Base-by-base conservation (phyloP, 1,140 invertebrate species). In the Neoseiulus cucumeris region DNA sequence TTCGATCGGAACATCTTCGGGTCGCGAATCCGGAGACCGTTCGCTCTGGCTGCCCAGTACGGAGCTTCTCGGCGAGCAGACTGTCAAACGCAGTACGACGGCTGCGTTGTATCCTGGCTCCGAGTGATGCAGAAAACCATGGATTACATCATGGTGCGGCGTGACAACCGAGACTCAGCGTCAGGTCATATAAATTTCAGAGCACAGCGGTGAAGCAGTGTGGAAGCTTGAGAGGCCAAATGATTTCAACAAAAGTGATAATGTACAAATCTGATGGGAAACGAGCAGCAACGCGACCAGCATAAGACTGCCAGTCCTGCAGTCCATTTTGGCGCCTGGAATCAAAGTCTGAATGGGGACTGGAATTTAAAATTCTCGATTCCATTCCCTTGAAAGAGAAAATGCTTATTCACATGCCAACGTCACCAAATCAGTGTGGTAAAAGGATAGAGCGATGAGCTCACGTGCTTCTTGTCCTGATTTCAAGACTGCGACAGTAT, bases 21-120 rank as follows among this genome's bases (percentile, higher is more conserved):
- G 14, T 59, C 51, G 1, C 51, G 51, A 5, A 59, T 59, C 14
- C 51, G 51, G 25, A 25, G 51, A 25, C 51, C 51, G 22, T 59
- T 59, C 22, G 51, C 51, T 66, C 51, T 74, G 33, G 73, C 73
- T 0, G 73, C 73, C 17, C 42, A 72, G n/a, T 74, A 74, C 64
- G 73, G 73, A 9, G 64, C 70, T 12, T 64, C 64, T 20, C 69
- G 68, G 2, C 69, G 71, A 42, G 71, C 72, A 9, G 72, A 74
- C 64, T 74, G 73, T 47, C 69, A 64, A 2, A 44, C 44, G 5
- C 72, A 74, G 59, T 74, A 74, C 51, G 71, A 72, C 33, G 73
- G 68, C 17, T 74, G 73, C 65, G 68, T 74, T 47, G 22, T 74
- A 1, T 73, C 71, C 42, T 65, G 72, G 9, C 67, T 74, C 20